Conservation (phyloP, 2,797 vertebrate genomes). For the Mormyrus proboscirostris region DNA sequence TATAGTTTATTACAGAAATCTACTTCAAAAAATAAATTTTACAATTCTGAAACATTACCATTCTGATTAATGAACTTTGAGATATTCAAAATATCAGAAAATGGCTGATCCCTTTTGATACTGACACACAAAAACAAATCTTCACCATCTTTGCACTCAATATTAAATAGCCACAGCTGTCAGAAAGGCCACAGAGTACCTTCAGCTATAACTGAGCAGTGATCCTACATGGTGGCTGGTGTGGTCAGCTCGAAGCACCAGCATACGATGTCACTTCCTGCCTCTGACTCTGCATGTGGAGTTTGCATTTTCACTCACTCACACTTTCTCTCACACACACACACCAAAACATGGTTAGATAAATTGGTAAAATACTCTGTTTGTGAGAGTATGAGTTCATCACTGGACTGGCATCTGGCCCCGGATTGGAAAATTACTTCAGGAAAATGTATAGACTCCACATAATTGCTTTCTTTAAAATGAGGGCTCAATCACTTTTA, state of each 20-base stretch:
- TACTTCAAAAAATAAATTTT: not conserved
- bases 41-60: not conserved
- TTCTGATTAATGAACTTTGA: not conserved
- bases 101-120: not conserved
- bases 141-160: not conserved
- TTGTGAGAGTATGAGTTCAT: not conserved
- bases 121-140: not conserved
- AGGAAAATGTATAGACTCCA: not conserved
- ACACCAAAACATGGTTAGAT: not conserved
- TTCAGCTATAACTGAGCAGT: not conserved
- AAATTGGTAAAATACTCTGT: not conserved
- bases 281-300: not conserved
- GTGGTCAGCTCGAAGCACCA: not conserved
- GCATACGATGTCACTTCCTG: not conserved
- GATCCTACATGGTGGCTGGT: not conserved
- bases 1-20: conserved; percentile 4
- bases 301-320: not conserved
- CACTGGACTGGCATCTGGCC: not conserved
- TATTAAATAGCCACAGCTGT: not conserved
- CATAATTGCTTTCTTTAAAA: not conserved
- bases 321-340: no score
- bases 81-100: not conserved
- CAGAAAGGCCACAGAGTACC: not conserved
- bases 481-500: not conserved
- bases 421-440: not conserved